Base-by-base conservation (phyloP, 2,888 invertebrate species). In the Yponomeuta malinellus region DNA sequence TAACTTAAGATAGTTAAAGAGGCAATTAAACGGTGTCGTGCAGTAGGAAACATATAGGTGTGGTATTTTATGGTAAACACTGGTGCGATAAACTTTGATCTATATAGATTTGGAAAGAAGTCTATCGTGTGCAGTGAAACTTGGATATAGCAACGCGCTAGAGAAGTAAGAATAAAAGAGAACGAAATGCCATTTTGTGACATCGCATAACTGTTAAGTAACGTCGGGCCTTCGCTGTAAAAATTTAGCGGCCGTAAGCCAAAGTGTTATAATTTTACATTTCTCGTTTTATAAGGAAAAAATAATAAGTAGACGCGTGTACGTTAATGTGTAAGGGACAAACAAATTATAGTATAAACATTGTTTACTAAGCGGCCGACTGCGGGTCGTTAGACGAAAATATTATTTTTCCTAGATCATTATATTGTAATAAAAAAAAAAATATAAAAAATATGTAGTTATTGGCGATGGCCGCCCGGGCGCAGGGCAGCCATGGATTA, bases 321-420 rank as follows among this genome's bases (percentile, higher is more conserved):
- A 83, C 82, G 78, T 79, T 83, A 37, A 83, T 79, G 76, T 75
- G 37, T 88, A 88, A 89, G 86, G 79, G 80, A 88, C 83, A 89
- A 90, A 90, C 88, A 89, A 90, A 89, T 87, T 85, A 87, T 90
- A 90, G 89, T 87, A 88, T 90, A 87, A 87, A 72, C 90, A 88
- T 90, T 90, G 90, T 89, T 91, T 89, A 90, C 88, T 86, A 88
- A 81, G 80, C 87, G 86, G 84, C 84, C 83, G 81, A 79, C 52
- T 72, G 52, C 78, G 85, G 87, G 88, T 59, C 81, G 86, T 85
- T 91, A 91, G 91, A 87, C 89, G 89, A 89, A 89, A 88, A 92
- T 90, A 90, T 91, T 92, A 92, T 92, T 92, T 92, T 92, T 92
- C 91, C 90, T 92, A 92, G 91, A 90, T 88, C 90, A 90, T 86